These are phyloP conservation scores for Odontocerum albicorne DNA, from an alignment of 2,888 invertebrate genomes.

Conservation along the genomic window DNA sequence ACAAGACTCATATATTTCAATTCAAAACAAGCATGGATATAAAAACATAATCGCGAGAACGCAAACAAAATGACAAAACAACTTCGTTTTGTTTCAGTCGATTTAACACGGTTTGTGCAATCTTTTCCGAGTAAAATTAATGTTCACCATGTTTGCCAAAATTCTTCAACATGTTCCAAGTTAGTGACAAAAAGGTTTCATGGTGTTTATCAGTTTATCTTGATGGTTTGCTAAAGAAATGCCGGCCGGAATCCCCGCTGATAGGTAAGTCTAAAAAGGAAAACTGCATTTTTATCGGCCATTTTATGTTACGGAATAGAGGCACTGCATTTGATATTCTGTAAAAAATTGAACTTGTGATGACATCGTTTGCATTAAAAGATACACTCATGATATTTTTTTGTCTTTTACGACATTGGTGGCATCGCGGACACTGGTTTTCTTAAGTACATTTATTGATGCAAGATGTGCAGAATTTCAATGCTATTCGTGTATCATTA, in stretches of 20 bases:
- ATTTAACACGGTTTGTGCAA: conserved; percentile 11
- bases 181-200: conserved; percentile 25
- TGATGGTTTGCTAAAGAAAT: conserved; percentile 20
- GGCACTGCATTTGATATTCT: too few relatives aligned
- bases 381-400: neutral
- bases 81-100: conserved; percentile 10
- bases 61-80: conserved; percentile 17
- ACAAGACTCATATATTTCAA: too few relatives aligned
- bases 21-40: too few relatives aligned
- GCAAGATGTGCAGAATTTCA: conserved; percentile 13
- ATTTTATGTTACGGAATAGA: too few relatives aligned
- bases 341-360: conserved; percentile 9
- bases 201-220: conserved; percentile 35
- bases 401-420: conserved; percentile 3
- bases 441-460: conserved; percentile 10
- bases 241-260: conserved; percentile 23
- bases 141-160: conserved; percentile 29
- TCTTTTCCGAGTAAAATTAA: conserved; percentile 31
- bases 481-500: too few relatives aligned
- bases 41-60: too few relatives aligned
- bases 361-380: conserved; percentile 26
- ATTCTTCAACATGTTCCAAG: conserved; percentile 23
- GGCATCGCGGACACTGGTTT: conserved; percentile 1
- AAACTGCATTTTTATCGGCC: conserved; percentile 7
- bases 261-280: conserved; percentile 21